phyloP scores from a whole-genome alignment of 1,140 invertebrate species.

The Eulimnadia texana region DNA sequence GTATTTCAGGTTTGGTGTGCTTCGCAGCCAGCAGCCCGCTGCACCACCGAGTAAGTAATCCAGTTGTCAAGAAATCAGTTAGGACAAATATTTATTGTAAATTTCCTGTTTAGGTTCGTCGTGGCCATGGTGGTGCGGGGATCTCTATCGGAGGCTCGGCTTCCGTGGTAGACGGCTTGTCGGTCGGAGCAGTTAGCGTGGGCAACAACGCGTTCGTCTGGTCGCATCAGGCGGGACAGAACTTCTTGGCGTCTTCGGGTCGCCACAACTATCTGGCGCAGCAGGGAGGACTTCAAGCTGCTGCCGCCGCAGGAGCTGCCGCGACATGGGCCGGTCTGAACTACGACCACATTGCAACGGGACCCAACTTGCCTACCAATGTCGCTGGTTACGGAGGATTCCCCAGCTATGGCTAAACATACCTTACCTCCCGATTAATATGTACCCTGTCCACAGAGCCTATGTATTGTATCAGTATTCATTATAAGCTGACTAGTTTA shows the following conservation, averaged over 20 bases:
- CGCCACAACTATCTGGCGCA: conserved; percentile 1
- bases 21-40: too few relatives aligned
- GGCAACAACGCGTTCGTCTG: neutral
- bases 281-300: conserved; percentile 3
- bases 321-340: conserved; percentile 1
- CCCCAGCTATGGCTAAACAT: conserved; percentile 8
- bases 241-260: conserved; percentile 7
- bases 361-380: neutral
- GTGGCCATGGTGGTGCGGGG: neutral
- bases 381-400: conserved; percentile 7
- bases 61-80: too few relatives aligned
- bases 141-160: neutral
- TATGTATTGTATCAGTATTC: too few relatives aligned
- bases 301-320: neutral
- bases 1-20: too few relatives aligned
- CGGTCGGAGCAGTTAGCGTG: neutral
- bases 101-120: conserved; percentile 11
- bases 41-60: too few relatives aligned
- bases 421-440: too few relatives aligned
- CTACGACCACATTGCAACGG: neutral
- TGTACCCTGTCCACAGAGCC: too few relatives aligned
- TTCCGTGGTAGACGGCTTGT: neutral
- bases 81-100: too few relatives aligned
- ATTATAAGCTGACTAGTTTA: too few relatives aligned
- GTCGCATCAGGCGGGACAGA: neutral